Percentiles rank a stretch among this genome's conserved stretches.
Evolutionary conservation across 2,888 invertebrate species (phyloP).

Genomic region (Drosophila nigricruria): DNA sequence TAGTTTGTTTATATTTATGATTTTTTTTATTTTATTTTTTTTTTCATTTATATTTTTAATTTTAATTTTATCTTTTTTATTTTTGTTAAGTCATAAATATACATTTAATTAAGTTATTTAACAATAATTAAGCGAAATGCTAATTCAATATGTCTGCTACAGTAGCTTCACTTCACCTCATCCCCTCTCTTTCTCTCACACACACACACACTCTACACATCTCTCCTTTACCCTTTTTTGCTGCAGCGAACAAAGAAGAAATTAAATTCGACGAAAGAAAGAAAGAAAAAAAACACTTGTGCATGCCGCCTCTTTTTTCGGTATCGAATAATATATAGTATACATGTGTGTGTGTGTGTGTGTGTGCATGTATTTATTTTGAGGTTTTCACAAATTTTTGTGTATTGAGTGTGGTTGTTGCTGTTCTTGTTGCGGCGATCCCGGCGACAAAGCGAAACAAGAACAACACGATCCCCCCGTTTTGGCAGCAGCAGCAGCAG

Average conservation of each 20-base stretch:
- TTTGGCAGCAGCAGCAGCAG: constrained; percentile 26
- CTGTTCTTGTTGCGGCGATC: constrained; percentile 28
- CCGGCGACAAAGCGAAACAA: constrained; percentile 22
- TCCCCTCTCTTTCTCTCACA: neutral
- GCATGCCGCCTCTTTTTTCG: constrained; percentile 46
- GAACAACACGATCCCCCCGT: constrained; percentile 47
- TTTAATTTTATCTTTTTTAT: no score
- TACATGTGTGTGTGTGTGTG: constrained; percentile 9
- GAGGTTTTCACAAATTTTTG: constrained; percentile 68
- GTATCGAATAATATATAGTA: constrained; percentile 25
- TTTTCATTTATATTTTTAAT: no score
- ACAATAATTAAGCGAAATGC: constrained; percentile 38
- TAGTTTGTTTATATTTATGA: no score
- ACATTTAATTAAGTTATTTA: constrained; percentile 50
- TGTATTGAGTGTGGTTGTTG: constrained; percentile 72
- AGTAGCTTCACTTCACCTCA: neutral
- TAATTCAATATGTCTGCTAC: constrained; percentile 41
- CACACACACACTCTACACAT: neutral
- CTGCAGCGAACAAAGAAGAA: constrained; percentile 60
- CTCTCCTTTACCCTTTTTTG: constrained; percentile 17
- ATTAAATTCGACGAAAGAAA: constrained; percentile 44
- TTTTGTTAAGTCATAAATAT: constrained; percentile 43
- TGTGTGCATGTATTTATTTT: constrained; percentile 38
- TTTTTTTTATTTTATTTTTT: constrained; percentile 12
- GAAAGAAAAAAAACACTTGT: constrained; percentile 65